Evolutionary conservation across 1,140 invertebrate species (phyloP).

Genomic region (Drosophila yakuba): DNA sequence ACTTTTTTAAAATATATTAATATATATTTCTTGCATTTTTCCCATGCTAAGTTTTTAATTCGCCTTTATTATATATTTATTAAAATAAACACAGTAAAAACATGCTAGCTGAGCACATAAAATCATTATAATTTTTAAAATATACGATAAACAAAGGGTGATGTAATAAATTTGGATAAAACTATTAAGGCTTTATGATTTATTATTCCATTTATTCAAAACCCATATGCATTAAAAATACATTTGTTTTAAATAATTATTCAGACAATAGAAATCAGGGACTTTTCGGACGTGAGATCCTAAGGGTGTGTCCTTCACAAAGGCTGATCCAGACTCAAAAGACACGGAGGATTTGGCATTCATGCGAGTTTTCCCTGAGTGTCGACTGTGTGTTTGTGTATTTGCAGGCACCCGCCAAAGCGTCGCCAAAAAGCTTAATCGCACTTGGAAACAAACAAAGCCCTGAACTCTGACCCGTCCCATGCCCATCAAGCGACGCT

Average conservation of each 20-base stretch:
- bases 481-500: constrained; percentile 2
- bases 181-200: no score
- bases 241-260: no score
- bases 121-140: not conserved
- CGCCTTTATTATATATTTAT: no score
- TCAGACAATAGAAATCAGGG: no score
- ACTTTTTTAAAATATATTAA: no score
- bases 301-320: constrained; percentile 30
- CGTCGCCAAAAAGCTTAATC: constrained; percentile 74
- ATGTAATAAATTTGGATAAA: no score
- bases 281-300: no score
- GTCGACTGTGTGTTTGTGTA: constrained; percentile 25
- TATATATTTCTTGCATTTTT: no score
- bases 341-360: constrained; percentile 60
- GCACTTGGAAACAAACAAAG: constrained; percentile 43
- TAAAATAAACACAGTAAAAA: no score
- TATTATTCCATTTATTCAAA: not conserved
- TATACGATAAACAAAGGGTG: not conserved
- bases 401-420: constrained; percentile 61
- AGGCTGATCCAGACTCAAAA: constrained; percentile 32
- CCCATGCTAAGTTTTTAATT: no score
- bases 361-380: constrained; percentile 50
- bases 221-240: not conserved
- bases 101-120: no score
- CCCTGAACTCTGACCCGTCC: constrained; percentile 1